phyloP scores from a whole-genome alignment of 2,113 vertebrate species.

The Lethenteron camtschaticum region DNA sequence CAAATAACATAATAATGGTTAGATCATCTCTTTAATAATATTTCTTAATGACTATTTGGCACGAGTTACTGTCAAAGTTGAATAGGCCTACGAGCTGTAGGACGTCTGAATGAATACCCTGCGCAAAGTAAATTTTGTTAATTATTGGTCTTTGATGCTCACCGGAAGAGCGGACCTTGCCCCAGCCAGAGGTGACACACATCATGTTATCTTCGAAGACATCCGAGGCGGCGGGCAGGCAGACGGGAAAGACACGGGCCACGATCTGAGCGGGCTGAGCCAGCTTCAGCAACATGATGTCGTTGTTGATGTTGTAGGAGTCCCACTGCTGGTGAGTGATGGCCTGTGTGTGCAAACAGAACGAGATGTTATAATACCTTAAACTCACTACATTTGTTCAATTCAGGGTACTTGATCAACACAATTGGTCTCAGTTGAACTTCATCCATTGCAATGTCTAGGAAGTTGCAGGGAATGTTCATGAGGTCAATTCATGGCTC shows the following conservation, averaged over 20 bases:
- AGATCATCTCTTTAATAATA: neutral
- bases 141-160: constrained; percentile 8
- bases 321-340: constrained; percentile 45
- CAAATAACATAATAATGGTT: neutral
- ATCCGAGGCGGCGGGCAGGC: constrained; percentile 25
- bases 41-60: neutral
- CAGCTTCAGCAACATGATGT: constrained; percentile 47
- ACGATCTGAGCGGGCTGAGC: constrained; percentile 29
- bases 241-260: constrained; percentile 30
- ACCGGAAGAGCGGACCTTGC: constrained; percentile 33
- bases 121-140: neutral
- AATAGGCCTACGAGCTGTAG: too few relatives aligned
- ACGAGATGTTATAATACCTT: neutral
- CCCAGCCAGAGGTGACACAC: constrained; percentile 57
- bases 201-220: constrained; percentile 20
- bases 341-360: constrained; percentile 18
- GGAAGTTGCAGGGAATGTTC: neutral
- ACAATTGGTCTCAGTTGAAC: neutral
- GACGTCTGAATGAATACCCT: neutral
- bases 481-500: neutral
- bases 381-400: neutral
- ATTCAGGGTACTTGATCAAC: too few relatives aligned
- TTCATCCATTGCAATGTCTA: neutral
- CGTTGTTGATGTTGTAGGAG: constrained; percentile 33
- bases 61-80: too few relatives aligned